Evolutionary conservation across 2,888 invertebrate genomes (phyloP).

Genomic region (Gymnosoma rotundatum): DNA sequence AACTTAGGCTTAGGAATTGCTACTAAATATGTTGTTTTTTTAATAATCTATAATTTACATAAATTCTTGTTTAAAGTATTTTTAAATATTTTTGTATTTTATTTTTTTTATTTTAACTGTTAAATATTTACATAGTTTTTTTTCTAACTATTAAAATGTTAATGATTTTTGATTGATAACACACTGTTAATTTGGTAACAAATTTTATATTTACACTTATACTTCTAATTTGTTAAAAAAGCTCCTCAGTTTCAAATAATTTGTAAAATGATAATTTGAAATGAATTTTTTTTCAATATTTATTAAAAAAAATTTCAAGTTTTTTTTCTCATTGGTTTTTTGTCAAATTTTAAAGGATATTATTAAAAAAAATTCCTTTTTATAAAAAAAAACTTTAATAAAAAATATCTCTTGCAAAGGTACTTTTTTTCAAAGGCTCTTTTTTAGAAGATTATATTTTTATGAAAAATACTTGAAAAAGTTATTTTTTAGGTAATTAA

Average conservation of each 20-base stretch:
- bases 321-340: no score
- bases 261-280: no score
- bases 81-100: conserved; percentile 2
- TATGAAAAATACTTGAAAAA: no score
- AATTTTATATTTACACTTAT: conserved; percentile 60
- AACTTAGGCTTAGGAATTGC: conserved; percentile 71
- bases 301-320: no score
- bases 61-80: conserved; percentile 46
- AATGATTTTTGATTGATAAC: conserved; percentile 67
- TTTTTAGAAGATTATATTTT: no score
- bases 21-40: conserved; percentile 41
- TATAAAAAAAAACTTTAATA: no score
- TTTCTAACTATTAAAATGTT: conserved; percentile 2
- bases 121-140: conserved; percentile 29
- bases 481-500: no score
- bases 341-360: no score
- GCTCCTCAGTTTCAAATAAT: conserved; percentile 1
- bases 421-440: neutral
- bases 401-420: neutral
- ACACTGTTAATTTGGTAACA: conserved; percentile 58
- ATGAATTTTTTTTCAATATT: no score
- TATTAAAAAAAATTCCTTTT: no score
- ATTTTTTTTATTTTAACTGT: neutral
- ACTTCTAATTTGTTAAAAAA: neutral
- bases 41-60: conserved; percentile 36